Conservation (phyloP, 2,113 vertebrate genomes). For the Nibea albiflora region DNA sequence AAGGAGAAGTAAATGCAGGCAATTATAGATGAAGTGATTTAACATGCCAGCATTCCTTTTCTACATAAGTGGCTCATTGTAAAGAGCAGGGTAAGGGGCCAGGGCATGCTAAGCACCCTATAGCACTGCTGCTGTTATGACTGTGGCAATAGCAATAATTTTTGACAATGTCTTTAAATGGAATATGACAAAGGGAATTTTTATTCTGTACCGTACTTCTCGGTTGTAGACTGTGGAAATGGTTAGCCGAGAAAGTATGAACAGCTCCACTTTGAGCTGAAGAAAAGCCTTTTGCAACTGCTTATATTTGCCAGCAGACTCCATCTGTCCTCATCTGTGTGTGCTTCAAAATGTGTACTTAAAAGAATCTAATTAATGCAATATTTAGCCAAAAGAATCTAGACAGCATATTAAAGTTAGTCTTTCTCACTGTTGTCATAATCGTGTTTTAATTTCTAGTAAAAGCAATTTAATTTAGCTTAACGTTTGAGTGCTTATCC, state of each 20-base stretch:
- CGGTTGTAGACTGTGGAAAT: slow-evolving; percentile 33
- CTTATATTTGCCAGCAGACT: slow-evolving; percentile 54
- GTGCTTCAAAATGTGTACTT: slow-evolving; percentile 32
- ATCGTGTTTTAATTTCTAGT: slow-evolving; percentile 4
- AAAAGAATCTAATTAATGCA: slow-evolving; percentile 49
- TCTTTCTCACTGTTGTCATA: slow-evolving; percentile 20
- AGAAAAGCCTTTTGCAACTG: slow-evolving; percentile 39
- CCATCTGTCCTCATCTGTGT: slow-evolving; percentile 66
- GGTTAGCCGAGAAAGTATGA: slow-evolving; percentile 24
- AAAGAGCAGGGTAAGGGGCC: slow-evolving; percentile 64
- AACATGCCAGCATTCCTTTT: slow-evolving; percentile 75
- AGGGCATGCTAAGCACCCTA: slow-evolving; percentile 61
- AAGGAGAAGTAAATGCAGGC: slow-evolving; percentile 82
- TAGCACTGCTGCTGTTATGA: slow-evolving; percentile 39
- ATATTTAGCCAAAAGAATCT: slow-evolving; percentile 33
- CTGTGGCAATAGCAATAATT: slow-evolving; percentile 39
- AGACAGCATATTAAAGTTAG: slow-evolving; percentile 31
- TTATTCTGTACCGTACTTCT: slow-evolving; percentile 38
- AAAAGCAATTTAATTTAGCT: slow-evolving; percentile 10
- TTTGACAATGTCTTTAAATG: slow-evolving; percentile 54
- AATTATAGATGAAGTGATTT: slow-evolving; percentile 85
- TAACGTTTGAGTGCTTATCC: slow-evolving; percentile 13
- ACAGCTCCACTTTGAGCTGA: slow-evolving; percentile 30
- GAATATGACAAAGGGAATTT: slow-evolving; percentile 45
- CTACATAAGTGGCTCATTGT: slow-evolving; percentile 80